Base-by-base conservation (phyloP, 2,888 invertebrate genomes). In the Epiblema foenella region DNA sequence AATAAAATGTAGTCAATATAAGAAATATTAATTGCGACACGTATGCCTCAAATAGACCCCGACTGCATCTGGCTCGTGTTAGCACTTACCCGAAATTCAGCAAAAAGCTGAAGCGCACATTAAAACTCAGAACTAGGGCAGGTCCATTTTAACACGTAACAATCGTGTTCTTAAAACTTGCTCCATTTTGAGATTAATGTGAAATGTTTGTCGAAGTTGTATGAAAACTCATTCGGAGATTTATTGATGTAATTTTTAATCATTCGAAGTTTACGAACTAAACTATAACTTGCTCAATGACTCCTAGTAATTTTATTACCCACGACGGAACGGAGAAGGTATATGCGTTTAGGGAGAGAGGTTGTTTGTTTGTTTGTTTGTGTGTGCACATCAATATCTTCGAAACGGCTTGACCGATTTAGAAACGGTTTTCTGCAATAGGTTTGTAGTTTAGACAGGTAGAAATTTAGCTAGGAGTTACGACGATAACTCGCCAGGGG, bases 111-210 rank as follows among this genome's bases (percentile, higher is more conserved):
- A 77, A 76, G 75, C 77, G 77, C 71, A 72, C 76, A 72, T 73
- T 72, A 79, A 75, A 77, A 75, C 75, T 74, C 68, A 78, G 77
- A 86, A 81, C 80, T 87, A 75, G 87, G 81, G 79, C 85, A 81
- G 82, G 82, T 79, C 84, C 83, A 83, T 86, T 88, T 82, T 78
- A 81, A 78, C 80, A 82, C 78, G 79, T 80, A 79, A 79, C 80
- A 82, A 80, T 80, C 80, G 78, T 76, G 79, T 81, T 84, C 80
- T 81, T 74, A 74, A 79, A 77, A 78, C 75, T 76, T 76, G 75
- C 76, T 70, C 77, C 76, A 77, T 79, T 79, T 78, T 69, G 75
- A 77, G 77, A 77, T 79, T 78, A 79, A 80, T 79, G 76, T 77
- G 77, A 77, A 77, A 77, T 78, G 74, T 74, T 76, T 73, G 58